These are phyloP conservation scores for Melanogrammus aeglefinus DNA, from an alignment of 2,797 vertebrate genomes.

Conservation along the genomic window DNA sequence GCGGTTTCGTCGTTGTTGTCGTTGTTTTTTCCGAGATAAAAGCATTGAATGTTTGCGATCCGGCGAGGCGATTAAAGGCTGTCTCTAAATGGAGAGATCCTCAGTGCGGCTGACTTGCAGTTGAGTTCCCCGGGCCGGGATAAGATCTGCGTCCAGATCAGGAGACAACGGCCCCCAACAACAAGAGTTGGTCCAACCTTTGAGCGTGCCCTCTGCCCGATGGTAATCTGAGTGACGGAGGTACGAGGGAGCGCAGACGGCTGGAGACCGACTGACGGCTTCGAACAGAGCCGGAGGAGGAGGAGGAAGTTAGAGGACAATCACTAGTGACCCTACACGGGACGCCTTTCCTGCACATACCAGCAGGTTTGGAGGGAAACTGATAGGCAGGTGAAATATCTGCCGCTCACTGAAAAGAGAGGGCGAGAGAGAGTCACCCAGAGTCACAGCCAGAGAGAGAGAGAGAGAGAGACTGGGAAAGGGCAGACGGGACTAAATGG, in stretches of 20 bases:
- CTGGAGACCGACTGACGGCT: background rate
- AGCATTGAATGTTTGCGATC: too few species aligned
- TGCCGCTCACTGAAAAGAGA: conserved; percentile 78
- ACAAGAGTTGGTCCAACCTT: conserved; percentile 46
- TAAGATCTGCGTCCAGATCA: conserved; percentile 33
- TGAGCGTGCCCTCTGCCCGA: conserved; percentile 53
- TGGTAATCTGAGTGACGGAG: conserved; percentile 69
- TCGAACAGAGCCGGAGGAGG: conserved; percentile 17
- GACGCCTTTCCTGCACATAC: conserved; percentile 76
- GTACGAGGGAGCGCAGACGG: conserved; percentile 25
- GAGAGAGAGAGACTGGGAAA: conserved; percentile 69
- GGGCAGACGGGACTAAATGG: conserved; percentile 73
- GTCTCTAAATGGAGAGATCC: background rate
- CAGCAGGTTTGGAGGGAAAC: conserved; percentile 79
- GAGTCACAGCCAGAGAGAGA: conserved; percentile 56
- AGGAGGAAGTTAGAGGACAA: conserved; percentile 69
- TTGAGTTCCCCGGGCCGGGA: conserved; percentile 27
- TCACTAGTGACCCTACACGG: conserved; percentile 79
- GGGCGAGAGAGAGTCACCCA: conserved; percentile 23
- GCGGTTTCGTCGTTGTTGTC: too few species aligned
- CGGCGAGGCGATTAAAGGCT: too few species aligned
- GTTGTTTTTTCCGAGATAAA: too few species aligned
- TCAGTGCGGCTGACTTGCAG: conserved; percentile 6
- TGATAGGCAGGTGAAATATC: conserved; percentile 79
- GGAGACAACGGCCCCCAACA: conserved; percentile 51